Evolutionary conservation across 1,140 invertebrate genomes (phyloP).

Genomic region (Hycleus phaleratus): DNA sequence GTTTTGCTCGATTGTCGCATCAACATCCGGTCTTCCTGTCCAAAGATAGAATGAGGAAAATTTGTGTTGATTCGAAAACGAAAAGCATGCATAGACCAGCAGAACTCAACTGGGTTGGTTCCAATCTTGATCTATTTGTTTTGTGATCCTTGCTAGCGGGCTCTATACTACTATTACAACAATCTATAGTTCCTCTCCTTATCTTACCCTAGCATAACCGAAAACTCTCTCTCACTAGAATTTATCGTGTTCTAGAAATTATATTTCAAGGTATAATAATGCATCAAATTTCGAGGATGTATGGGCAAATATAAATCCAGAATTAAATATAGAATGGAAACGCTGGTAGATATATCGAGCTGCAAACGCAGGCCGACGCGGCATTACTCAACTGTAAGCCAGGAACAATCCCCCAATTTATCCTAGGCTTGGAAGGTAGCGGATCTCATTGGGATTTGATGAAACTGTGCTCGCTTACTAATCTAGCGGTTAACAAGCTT

Average conservation of each 20-base stretch:
- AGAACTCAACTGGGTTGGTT: conserved; percentile 34
- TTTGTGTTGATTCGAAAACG: conserved; percentile 25
- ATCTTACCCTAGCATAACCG: conserved; percentile 32
- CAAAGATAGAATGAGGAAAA: conserved; percentile 26
- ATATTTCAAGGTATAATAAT: conserved; percentile 41
- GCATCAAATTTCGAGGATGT: conserved; percentile 39
- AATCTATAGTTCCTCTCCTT: conserved; percentile 34
- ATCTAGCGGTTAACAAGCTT: conserved; percentile 42
- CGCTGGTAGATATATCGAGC: conserved; percentile 38
- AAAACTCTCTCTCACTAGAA: conserved; percentile 16
- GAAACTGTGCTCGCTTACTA: conserved; percentile 39
- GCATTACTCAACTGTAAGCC: conserved; percentile 43
- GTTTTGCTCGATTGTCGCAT: conserved; percentile 36
- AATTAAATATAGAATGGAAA: conserved; percentile 42
- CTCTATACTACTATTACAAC: conserved; percentile 4
- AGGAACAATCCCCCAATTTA: conserved; percentile 41
- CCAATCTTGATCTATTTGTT: conserved; percentile 43
- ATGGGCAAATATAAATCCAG: conserved; percentile 40
- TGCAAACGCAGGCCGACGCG: conserved; percentile 38
- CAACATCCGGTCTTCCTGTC: conserved; percentile 40
- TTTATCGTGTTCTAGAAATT: conserved; percentile 34
- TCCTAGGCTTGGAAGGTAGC: conserved; percentile 38
- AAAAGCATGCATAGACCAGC: conserved; percentile 36
- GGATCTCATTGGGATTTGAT: conserved; percentile 43
- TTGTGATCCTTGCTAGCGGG: conserved; percentile 40